Evolutionary conservation across 2,113 vertebrate species (phyloP).

Genomic region (Chionodraco myersi): DNA sequence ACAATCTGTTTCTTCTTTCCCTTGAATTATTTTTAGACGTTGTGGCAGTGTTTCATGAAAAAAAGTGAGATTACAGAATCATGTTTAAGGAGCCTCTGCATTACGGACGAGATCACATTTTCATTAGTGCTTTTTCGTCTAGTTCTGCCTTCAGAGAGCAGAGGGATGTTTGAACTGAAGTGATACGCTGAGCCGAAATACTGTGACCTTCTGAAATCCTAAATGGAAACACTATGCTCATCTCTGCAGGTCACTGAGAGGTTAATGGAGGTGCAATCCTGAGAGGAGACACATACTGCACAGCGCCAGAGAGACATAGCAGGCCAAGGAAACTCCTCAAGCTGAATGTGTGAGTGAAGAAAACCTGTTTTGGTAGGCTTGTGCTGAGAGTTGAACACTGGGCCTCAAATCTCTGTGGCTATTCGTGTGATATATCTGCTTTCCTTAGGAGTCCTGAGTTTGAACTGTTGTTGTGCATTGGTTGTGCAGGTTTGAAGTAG

Average conservation of each 20-base stretch:
- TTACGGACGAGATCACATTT: constrained; percentile 2
- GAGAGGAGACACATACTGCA: constrained; percentile 21
- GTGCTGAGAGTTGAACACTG: background rate
- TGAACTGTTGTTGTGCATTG: background rate
- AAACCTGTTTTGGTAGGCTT: background rate
- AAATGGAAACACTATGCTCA: constrained; percentile 20
- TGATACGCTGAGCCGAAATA: constrained; percentile 8
- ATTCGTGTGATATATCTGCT: background rate
- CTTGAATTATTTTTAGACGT: background rate
- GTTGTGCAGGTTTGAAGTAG: background rate
- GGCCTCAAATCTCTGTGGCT: background rate
- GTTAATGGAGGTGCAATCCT: constrained; percentile 32
- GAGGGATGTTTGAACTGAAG: background rate
- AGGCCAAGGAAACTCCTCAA: background rate
- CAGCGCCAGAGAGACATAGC: constrained; percentile 15
- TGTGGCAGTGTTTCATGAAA: background rate
- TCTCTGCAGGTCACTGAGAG: constrained; percentile 24
- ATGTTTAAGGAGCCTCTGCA: background rate
- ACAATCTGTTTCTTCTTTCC: no score
- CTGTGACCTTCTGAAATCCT: constrained; percentile 38
- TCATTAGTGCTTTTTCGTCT: background rate
- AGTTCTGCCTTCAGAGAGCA: background rate
- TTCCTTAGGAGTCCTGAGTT: background rate
- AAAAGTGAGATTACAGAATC: background rate
- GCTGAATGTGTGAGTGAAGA: constrained; percentile 6